Evolutionary conservation across 2,797 vertebrate species (phyloP).

Genomic region (Acrossocheilus fasciatus): DNA sequence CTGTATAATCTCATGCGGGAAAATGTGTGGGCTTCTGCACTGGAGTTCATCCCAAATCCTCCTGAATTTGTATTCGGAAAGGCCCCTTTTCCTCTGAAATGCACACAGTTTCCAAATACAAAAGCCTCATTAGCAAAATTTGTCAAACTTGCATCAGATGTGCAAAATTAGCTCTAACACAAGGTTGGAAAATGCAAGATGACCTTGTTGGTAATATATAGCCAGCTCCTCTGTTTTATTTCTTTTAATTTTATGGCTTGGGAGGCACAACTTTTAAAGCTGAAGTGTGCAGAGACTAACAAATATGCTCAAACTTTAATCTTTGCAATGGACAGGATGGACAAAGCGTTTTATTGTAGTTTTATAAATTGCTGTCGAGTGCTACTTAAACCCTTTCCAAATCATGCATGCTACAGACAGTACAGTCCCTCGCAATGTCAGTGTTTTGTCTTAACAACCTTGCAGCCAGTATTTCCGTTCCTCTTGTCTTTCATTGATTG

Average conservation of each 20-base stretch:
- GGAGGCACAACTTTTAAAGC: constrained; percentile 9
- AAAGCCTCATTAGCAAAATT: constrained; percentile 50
- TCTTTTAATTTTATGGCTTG: constrained; percentile 10
- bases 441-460: constrained; percentile 16
- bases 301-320: constrained; percentile 16
- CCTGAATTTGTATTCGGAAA: constrained; percentile 2
- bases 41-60: constrained; percentile 1
- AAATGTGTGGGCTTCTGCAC: constrained; percentile 1
- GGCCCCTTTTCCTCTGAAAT: neutral
- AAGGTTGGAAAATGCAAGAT: constrained; percentile 14
- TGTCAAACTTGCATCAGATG: constrained; percentile 28
- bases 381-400: constrained; percentile 32
- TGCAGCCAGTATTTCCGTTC: constrained; percentile 24
- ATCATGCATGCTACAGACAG: neutral
- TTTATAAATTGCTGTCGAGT: constrained; percentile 14
- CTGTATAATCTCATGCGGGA: neutral
- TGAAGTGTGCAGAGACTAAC: neutral
- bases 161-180: constrained; percentile 17
- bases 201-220: constrained; percentile 20
- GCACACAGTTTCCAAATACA: constrained; percentile 8
- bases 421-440: constrained; percentile 11
- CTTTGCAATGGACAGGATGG: constrained; percentile 17
- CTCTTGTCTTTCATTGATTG: constrained; percentile 38
- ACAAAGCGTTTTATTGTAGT: constrained; percentile 26
- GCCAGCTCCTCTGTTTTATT: constrained; percentile 19